Percentiles rank a stretch among this genome's conserved stretches.
phyloP scores from a whole-genome alignment of 2,888 invertebrate species.

The Parnassius mnemosyne region DNA sequence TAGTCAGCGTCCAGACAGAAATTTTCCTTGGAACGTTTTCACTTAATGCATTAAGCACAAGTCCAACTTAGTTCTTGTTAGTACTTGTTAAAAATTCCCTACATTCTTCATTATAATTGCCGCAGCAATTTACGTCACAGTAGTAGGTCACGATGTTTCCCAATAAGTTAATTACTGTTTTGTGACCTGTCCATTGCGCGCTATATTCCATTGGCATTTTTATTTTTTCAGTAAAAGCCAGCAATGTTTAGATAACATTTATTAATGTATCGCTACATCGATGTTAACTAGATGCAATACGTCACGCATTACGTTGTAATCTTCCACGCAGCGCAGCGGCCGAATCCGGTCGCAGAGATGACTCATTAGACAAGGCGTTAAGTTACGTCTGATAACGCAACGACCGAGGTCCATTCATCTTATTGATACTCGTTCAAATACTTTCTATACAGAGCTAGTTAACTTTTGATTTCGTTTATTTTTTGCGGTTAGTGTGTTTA shows the following conservation, averaged over 20 bases:
- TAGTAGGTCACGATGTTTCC: constrained; percentile 29
- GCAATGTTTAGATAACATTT: constrained; percentile 7
- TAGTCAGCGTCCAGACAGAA: constrained; percentile 11
- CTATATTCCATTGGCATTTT: not conserved
- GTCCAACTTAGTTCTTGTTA: constrained; percentile 12
- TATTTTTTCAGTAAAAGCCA: not conserved
- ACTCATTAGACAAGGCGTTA: constrained; percentile 42
- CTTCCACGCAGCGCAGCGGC: constrained; percentile 48
- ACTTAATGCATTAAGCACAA: not conserved
- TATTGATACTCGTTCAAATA: constrained; percentile 22
- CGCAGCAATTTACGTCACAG: constrained; percentile 18
- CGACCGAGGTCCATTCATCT: constrained; percentile 6
- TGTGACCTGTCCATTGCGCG: constrained; percentile 12
- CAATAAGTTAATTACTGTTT: not conserved
- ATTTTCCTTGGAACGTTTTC: constrained; percentile 23
- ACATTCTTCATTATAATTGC: constrained; percentile 12
- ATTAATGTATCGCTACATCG: constrained; percentile 1
- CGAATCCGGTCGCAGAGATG: constrained; percentile 46
- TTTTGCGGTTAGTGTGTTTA: not conserved
- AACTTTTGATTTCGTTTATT: constrained; percentile 8
- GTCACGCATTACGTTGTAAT: constrained; percentile 48
- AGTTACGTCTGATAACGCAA: constrained; percentile 21
- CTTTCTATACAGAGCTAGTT: constrained; percentile 2
- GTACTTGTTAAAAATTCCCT: constrained; percentile 13
- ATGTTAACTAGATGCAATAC: constrained; percentile 34